Evolutionary conservation across 2,888 invertebrate genomes (phyloP), one percentile per base, ranked within the genome.

Genomic region (Stictocephala bisonia): DNA sequence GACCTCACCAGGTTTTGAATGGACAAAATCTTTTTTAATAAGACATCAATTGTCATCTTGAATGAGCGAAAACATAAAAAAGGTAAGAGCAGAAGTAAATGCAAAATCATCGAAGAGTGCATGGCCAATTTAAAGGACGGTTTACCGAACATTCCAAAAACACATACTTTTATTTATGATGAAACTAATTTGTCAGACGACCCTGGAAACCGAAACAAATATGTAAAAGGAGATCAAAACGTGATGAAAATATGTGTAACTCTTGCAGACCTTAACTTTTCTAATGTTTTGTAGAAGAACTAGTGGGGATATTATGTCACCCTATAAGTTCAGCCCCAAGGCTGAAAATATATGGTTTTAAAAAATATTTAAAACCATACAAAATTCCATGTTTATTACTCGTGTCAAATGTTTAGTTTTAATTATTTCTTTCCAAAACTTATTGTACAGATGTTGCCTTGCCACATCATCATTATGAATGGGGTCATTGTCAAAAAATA

Each of bases 221-320:
- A 4, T 51, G 74, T 26, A 78, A 79, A 73, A 69, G 79, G 66
- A 81, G 81, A 35, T 64, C 73, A 11, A 83, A 82, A 76, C 80
- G 84, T 74, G 78, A 81, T n/a, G 81, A 83, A 67, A 51, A 80
- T 27, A 79, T 82, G n/a, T 77, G 79, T 58, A 81, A 83, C 73
- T 60, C 74, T 7, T 72, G 80, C 4, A 83, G 75, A 64, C 78
- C 4, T 72, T 77, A 20, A 79, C 80, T 41, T 80, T 79, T 40
- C 71, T 80, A 20, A 83, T 83, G 83, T 80, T 83, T 73, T 80
- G 81, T 76, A 81, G 79, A 1, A 80, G 78, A 75, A 82, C 83
- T 1, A 71, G 31, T 9, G 83, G 83, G 7, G 71, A 76, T 68
- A n/a, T 79, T 4, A 71, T 82, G 7, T 81, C 82, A 29, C 80